phyloP scores from a whole-genome alignment of 2,888 invertebrate genomes.

The Listrodromus nycthemerus region DNA sequence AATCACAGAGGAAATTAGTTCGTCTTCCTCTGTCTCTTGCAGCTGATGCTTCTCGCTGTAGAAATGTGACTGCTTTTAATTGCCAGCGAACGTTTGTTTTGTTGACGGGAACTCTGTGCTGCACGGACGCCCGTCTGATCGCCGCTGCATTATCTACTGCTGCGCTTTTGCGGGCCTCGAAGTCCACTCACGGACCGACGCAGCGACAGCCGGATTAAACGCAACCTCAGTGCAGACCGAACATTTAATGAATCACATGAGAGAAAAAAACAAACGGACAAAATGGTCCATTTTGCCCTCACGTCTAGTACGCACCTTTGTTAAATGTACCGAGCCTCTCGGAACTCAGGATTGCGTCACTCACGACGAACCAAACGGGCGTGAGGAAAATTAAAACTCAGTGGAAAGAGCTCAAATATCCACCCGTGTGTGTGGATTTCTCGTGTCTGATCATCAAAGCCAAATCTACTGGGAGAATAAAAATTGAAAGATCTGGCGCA shows the following conservation, averaged over 20 bases:
- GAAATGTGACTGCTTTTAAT: conserved; percentile 33
- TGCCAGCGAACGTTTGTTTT: conserved; percentile 41
- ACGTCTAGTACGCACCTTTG: background rate
- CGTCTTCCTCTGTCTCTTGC: conserved; percentile 17
- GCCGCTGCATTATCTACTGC: background rate
- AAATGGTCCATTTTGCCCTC: too few relatives aligned
- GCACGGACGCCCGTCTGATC: background rate
- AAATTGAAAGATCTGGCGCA: background rate
- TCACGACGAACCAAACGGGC: background rate
- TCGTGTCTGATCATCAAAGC: background rate
- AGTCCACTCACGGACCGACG: too few relatives aligned
- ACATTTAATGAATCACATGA: too few relatives aligned
- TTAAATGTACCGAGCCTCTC: background rate
- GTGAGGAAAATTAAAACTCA: background rate
- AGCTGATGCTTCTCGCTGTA: background rate
- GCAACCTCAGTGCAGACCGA: too few relatives aligned
- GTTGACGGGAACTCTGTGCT: conserved; percentile 15
- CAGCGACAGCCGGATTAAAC: too few relatives aligned
- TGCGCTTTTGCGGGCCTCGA: background rate
- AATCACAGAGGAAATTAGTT: conserved; percentile 55
- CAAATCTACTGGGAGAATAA: background rate
- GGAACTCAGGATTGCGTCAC: conserved; percentile 4
- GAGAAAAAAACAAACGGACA: too few relatives aligned
- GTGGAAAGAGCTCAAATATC: background rate
- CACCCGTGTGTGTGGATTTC: background rate